Base-by-base conservation (phyloP, 1,140 invertebrate genomes). In the Orchesella cincta region DNA sequence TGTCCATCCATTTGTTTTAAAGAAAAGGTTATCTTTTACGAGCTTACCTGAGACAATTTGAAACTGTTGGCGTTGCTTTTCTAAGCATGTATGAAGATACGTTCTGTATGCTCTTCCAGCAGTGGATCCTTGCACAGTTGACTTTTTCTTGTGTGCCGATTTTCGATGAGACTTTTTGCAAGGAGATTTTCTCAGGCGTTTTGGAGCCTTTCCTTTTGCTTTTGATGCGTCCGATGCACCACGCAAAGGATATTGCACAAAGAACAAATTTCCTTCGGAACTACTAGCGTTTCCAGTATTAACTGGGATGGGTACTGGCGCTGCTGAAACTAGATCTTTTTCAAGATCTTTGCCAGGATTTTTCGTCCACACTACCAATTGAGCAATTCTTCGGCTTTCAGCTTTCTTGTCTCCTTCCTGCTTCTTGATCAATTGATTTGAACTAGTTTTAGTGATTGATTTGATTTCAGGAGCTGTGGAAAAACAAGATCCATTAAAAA, bases 301-400 rank as follows among this genome's bases (percentile, higher is more conserved):
- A 20, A 12, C 20, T 46, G 8, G 39, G 20, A 20, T 46, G 8
- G 39, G 8, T 46, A 46, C 39, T 46, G 39, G 8, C 20, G 39
- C 20, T 46, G 39, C 20, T 46, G 39, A 46, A 20, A 46, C 20
- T 46, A 20, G 39, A 12, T 46, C 8, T 12, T 46, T 8, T 12
- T 46, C 8, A 46, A 8, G 39, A 12, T 46, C 39, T 20, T 23
- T 23, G 3, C 8, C 54, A 67, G 8, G 2, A 16, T 67, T 67
- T 14, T 33, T 67, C 5, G 62, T 67, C 62, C 62, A 67, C 3
- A 67, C 31, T 14, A 67, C 62, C 62, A 67, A 67, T 23, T 67
- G 62, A 2, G 62, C 62, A 29, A 67, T 33, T 33, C 31, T 67
- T n/a, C 62, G 54, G n/a, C n/a, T n/a, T n/a, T n/a, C n/a, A n/a